Percentiles rank a stretch among this genome's conserved stretches.
Evolutionary conservation across 2,888 invertebrate genomes (phyloP).

Genomic region (Druceiella hillmani): DNA sequence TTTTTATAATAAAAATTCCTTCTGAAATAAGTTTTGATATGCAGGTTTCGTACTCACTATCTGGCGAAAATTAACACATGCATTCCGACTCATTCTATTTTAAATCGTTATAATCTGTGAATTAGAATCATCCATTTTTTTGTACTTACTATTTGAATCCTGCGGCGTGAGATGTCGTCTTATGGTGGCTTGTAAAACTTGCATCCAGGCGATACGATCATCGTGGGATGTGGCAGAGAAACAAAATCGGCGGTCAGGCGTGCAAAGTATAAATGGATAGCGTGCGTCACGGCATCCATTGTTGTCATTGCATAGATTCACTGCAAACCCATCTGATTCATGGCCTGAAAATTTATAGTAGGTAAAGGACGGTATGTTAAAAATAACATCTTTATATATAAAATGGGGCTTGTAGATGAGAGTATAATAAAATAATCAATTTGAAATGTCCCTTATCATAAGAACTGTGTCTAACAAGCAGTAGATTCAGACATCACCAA

Average conservation of each 20-base stretch:
- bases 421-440: no score
- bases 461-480: no score
- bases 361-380: no score
- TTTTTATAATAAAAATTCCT: no score
- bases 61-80: no score
- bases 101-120: neutral
- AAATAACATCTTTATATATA: no score
- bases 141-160: constrained; percentile 62
- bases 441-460: no score
- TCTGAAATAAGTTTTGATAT: no score
- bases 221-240: constrained; percentile 70
- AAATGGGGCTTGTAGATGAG: no score
- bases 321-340: constrained; percentile 68
- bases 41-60: no score
- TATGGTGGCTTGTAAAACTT: constrained; percentile 66
- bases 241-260: constrained; percentile 72
- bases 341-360: constrained; percentile 58
- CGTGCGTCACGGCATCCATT: constrained; percentile 67
- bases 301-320: constrained; percentile 53
- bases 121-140: no score
- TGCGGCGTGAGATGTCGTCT: constrained; percentile 73
- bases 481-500: no score
- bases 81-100: neutral
- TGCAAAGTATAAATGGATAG: constrained; percentile 76
- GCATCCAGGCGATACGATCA: constrained; percentile 77